Conservation (phyloP, 2,888 invertebrate species). For the Xestia xanthographa region DNA sequence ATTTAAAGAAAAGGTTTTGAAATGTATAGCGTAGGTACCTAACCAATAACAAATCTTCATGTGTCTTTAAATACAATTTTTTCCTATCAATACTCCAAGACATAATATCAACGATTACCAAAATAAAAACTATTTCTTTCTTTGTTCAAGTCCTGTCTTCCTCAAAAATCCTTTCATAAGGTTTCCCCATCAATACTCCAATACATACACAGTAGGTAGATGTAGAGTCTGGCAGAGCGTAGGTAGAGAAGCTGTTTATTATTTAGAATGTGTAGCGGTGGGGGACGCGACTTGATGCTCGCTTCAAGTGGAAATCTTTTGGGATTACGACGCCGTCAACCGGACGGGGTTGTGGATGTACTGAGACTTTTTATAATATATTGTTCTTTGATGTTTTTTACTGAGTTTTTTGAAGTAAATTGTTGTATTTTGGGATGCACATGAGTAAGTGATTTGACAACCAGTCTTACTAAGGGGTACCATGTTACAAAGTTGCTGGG, state of each 20-base stretch:
- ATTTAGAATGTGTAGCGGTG: slow-evolving; percentile 90
- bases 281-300: slow-evolving; percentile 89
- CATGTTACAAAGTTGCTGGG: not conserved
- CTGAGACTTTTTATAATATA: slow-evolving; percentile 55
- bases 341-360: slow-evolving; percentile 72
- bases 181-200: slow-evolving; percentile 7
- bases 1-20: too few species aligned
- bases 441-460: not conserved
- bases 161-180: too few species aligned
- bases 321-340: slow-evolving; percentile 89
- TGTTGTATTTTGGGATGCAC: not conserved
- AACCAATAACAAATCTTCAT: not conserved
- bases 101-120: not conserved
- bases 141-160: not conserved
- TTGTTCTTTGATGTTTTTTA: not conserved
- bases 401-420: not conserved
- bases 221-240: slow-evolving; percentile 62
- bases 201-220: too few species aligned
- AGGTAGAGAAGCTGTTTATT: slow-evolving; percentile 87
- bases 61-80: not conserved
- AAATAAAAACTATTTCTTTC: not conserved
- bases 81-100: not conserved
- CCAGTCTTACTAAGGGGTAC: not conserved
- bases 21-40: too few species aligned
- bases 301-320: slow-evolving; percentile 91